A percentile compares a stretch with the other conserved stretches of the same genome.
Evolutionary conservation across 2,113 vertebrate genomes (phyloP).

Genomic region (Pelmatolapia mariae): DNA sequence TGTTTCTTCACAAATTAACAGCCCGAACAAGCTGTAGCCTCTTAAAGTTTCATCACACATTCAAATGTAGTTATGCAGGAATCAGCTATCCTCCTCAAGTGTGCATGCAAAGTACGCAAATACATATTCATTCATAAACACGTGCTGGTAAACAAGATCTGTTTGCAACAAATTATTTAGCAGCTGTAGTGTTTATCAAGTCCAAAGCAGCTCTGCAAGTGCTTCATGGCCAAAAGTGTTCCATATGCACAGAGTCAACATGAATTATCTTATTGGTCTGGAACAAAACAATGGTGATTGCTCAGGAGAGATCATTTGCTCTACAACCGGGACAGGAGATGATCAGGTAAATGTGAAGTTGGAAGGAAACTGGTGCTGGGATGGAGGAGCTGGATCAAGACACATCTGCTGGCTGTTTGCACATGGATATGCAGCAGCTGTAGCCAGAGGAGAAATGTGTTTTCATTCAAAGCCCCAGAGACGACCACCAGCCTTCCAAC

Average conservation of each 20-base stretch:
- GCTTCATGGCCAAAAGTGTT: not conserved
- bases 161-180: conserved; percentile 55
- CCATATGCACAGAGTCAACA: conserved; percentile 36
- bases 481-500: conserved; percentile 29
- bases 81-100: not conserved
- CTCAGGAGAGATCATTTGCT: conserved; percentile 32
- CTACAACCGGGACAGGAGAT: conserved; percentile 1
- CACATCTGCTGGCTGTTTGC: conserved; percentile 64
- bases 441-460: conserved; percentile 32
- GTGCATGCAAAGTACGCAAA: conserved; percentile 11
- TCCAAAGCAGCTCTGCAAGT: conserved; percentile 3
- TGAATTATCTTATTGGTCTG: conserved; percentile 12
- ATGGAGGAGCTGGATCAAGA: conserved; percentile 32
- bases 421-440: conserved; percentile 55
- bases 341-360: conserved; percentile 39
- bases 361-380: not conserved
- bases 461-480: conserved; percentile 47
- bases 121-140: conserved; percentile 27
- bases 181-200: conserved; percentile 32
- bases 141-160: conserved; percentile 43
- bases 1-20: not conserved
- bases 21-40: not conserved
- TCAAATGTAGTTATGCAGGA: not conserved
- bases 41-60: conserved; percentile 4
- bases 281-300: conserved; percentile 10